phyloP scores from a whole-genome alignment of 2,888 invertebrate species.

The Choreutis nemorana region DNA sequence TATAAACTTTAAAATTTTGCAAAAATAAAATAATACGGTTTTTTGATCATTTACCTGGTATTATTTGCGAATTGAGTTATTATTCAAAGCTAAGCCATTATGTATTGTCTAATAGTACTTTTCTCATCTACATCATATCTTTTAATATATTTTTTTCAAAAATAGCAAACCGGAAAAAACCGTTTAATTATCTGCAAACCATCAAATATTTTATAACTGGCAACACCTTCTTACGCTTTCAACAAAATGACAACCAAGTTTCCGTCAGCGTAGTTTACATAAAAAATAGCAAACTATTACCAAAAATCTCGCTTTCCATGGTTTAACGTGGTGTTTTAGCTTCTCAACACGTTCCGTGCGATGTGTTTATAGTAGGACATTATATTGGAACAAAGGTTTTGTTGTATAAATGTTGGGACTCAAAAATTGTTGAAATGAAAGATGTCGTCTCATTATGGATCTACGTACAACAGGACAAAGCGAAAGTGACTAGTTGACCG shows the following conservation, averaged over 20 bases:
- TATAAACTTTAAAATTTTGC: no score
- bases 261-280: neutral
- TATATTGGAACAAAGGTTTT: neutral
- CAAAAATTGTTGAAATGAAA: slow-evolving; percentile 28
- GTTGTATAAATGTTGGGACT: neutral
- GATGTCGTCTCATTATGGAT: slow-evolving; percentile 50
- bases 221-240: neutral
- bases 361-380: neutral
- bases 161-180: no score
- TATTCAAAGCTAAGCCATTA: no score
- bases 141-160: no score
- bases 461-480: slow-evolving; percentile 58
- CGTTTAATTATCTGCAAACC: neutral
- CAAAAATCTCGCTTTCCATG: neutral
- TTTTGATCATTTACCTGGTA: no score
- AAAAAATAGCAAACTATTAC: neutral
- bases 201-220: neutral
- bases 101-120: no score
- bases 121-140: no score
- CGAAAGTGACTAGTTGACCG: slow-evolving; percentile 59
- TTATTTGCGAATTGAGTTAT: no score
- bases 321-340: neutral
- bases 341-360: neutral
- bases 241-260: neutral
- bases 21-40: no score